Evolutionary conservation across 2,888 invertebrate species (phyloP).

Genomic region (Ichneumoninae sp.): DNA sequence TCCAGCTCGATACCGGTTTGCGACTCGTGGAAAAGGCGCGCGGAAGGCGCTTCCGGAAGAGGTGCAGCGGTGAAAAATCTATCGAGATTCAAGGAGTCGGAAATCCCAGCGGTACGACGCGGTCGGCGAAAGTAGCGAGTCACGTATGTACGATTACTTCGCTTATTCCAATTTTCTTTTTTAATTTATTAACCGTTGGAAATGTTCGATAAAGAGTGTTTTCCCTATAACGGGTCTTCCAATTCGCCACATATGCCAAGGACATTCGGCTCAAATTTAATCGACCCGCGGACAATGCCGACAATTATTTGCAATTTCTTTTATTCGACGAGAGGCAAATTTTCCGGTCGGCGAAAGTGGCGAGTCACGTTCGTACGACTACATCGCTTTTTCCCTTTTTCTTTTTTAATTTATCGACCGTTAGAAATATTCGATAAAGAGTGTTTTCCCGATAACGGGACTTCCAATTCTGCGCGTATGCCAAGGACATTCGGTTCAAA

Average conservation of each 20-base stretch:
- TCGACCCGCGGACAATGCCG: constrained; percentile 9
- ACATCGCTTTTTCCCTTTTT: neutral
- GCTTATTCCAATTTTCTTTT: constrained; percentile 9
- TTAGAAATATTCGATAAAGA: constrained; percentile 15
- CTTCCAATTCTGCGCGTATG: neutral
- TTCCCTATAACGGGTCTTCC: constrained; percentile 53
- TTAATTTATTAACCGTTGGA: constrained; percentile 11
- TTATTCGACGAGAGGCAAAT: constrained; percentile 6
- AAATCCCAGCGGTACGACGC: constrained; percentile 2
- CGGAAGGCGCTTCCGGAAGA: constrained; percentile 45
- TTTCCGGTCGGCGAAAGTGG: neutral
- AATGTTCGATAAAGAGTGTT: constrained; percentile 21
- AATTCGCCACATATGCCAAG: neutral
- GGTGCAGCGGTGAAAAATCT: constrained; percentile 12
- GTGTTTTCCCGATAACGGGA: constrained; percentile 54
- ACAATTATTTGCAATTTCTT: constrained; percentile 44
- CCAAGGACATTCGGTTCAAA: constrained; percentile 6
- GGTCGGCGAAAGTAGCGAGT: constrained; percentile 50
- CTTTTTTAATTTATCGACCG: constrained; percentile 19
- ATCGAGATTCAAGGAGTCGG: constrained; percentile 20
- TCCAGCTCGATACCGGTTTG: constrained; percentile 33
- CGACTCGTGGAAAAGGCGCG: constrained; percentile 3
- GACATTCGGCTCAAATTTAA: constrained; percentile 22
- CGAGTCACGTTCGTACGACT: no score
- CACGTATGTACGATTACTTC: constrained; percentile 50